Conservation (phyloP, 1,140 invertebrate species). For the Ctenoplectra terminalis region DNA sequence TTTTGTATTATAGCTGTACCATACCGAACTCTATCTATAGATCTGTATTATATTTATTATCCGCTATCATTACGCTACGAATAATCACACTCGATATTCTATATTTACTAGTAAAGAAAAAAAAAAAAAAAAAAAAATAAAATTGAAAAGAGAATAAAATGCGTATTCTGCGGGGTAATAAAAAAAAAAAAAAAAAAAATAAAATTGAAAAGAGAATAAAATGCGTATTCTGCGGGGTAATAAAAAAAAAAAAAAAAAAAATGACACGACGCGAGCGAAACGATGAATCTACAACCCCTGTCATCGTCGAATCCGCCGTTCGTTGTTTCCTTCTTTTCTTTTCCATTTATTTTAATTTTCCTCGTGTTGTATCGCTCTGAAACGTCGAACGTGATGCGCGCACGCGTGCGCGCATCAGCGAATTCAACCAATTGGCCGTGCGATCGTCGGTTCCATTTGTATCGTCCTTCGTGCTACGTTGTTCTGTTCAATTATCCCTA, state of each 20-base stretch:
- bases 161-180: constrained; percentile 62
- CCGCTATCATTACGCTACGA: constrained; percentile 79
- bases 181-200: constrained; percentile 68
- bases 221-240: constrained; percentile 68
- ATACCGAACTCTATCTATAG: constrained; percentile 82
- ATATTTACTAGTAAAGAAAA: constrained; percentile 79
- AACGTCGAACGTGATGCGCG: neutral
- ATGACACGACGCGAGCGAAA: constrained; percentile 33
- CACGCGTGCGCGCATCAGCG: neutral
- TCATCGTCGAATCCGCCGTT: constrained; percentile 34
- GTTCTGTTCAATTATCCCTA: constrained; percentile 18
- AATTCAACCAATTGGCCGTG: constrained; percentile 65
- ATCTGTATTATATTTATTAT: constrained; percentile 84
- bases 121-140: constrained; percentile 71
- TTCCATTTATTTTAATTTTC: constrained; percentile 1
- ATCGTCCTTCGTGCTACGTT: constrained; percentile 33
- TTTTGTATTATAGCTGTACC: constrained; percentile 83
- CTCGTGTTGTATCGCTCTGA: constrained; percentile 6
- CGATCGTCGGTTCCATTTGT: constrained; percentile 49
- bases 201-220: constrained; percentile 81
- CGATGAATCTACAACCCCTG: constrained; percentile 14
- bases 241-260: constrained; percentile 9
- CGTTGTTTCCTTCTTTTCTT: constrained; percentile 40
- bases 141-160: constrained; percentile 81
- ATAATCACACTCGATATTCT: constrained; percentile 81